Evolutionary conservation across 2,797 vertebrate genomes (phyloP).

Genomic region (Astyanax mexicanus): DNA sequence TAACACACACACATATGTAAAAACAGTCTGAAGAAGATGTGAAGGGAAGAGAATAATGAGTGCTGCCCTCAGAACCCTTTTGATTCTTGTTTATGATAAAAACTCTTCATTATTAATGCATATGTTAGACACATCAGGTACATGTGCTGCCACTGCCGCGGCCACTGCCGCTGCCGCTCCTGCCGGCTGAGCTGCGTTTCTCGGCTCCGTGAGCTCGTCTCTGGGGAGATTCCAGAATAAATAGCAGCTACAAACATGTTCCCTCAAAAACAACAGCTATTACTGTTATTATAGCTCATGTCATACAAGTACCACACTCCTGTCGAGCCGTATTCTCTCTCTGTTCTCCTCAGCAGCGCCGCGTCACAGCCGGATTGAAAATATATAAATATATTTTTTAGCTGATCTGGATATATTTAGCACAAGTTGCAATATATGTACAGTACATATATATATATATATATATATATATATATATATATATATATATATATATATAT

Average conservation of each 20-base stretch:
- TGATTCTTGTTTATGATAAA: slow-evolving; percentile 51
- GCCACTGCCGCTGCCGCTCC: slow-evolving; percentile 7
- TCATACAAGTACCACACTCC: slow-evolving; percentile 37
- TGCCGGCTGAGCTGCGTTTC: slow-evolving; percentile 34
- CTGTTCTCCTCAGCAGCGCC: neutral
- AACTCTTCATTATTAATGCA: slow-evolving; percentile 56
- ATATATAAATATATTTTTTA: no score
- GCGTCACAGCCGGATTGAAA: neutral
- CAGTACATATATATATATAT: neutral
- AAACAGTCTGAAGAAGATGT: neutral
- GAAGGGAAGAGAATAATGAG: neutral
- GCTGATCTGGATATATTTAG: neutral
- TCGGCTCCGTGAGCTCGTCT: slow-evolving; percentile 37
- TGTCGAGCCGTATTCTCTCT: slow-evolving; percentile 42
- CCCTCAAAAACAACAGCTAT: slow-evolving; percentile 51
- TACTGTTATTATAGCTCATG: slow-evolving; percentile 44
- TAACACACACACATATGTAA: neutral
- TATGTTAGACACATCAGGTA: slow-evolving; percentile 33
- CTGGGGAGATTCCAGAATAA: slow-evolving; percentile 51
- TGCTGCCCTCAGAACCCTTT: slow-evolving; percentile 21
- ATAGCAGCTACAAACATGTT: slow-evolving; percentile 54
- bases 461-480: neutral
- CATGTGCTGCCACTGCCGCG: neutral
- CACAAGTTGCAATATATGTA: neutral
- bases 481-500: no score